Percentiles rank a stretch among this genome's conserved stretches.
Evolutionary conservation across 2,113 vertebrate genomes (phyloP).

Genomic region (Siniperca chuatsi): DNA sequence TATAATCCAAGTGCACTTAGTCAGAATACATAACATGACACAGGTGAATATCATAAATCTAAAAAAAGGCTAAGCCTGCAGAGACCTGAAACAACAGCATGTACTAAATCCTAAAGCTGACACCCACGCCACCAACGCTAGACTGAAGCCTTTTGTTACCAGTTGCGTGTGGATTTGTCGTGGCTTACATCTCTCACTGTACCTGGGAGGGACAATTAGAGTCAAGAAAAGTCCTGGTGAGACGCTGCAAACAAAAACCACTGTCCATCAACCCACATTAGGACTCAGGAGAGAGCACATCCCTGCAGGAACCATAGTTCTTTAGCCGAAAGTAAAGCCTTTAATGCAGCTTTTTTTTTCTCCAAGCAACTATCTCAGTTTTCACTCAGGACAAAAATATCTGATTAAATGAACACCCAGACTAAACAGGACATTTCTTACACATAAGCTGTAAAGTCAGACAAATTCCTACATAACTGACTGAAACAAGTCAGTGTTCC

Average conservation of each 20-base stretch:
- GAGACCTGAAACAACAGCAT: conserved; percentile 47
- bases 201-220: conserved; percentile 51
- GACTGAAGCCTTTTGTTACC: conserved; percentile 58
- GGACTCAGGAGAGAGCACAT: conserved; percentile 26
- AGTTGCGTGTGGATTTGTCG: conserved; percentile 48
- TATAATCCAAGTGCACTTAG: neutral
- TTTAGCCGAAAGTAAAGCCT: conserved; percentile 30
- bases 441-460: conserved; percentile 55
- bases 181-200: conserved; percentile 41
- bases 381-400: conserved; percentile 48
- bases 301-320: conserved; percentile 31
- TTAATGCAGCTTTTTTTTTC: neutral
- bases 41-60: conserved; percentile 52
- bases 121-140: conserved; percentile 56
- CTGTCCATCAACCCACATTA: conserved; percentile 29
- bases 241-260: conserved; percentile 50
- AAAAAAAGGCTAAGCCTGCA: conserved; percentile 54
- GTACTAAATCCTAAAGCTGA: conserved; percentile 69
- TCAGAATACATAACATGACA: conserved; percentile 5
- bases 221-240: conserved; percentile 36
- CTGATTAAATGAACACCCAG: conserved; percentile 47
- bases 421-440: conserved; percentile 45
- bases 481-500: conserved; percentile 56
- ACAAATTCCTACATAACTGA: conserved; percentile 60
- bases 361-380: conserved; percentile 44